Evolutionary conservation across 92 coral and sea anemone genomes (phyloP), one percentile per base, ranked within the genome.

Genomic region (Pocillopora grandis): DNA sequence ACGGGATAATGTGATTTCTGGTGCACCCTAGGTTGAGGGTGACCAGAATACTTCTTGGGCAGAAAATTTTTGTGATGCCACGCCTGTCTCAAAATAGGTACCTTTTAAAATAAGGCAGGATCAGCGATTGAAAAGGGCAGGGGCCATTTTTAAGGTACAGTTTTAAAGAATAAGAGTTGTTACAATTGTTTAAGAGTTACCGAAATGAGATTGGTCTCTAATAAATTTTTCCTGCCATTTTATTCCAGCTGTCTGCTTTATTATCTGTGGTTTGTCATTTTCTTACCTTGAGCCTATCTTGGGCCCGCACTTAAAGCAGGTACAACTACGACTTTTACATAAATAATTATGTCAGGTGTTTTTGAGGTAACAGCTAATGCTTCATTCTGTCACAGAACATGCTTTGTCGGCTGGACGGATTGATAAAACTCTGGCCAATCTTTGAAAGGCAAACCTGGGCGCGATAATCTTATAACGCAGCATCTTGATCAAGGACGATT

Each of bases 281-380:
- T 23, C 21, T 10, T 80, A 80, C 75, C 7, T 66, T 27, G 76
- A 69, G 10, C 76, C 84, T 18, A 80, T 80, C 59, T 10, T 80
- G 13, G 76, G 66, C 0, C 84, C 84, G 42, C 66, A 80, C 35
- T 57, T 80, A 27, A 58, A 80, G 31, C 60, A 69, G 10, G 84
- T 80, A 42, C 49, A 80, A 68, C 76, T 27, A 15, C 9, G 20
- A 55, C 20, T 16, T 16, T 33, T 7, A 14, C n/a, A 5, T 2
- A 3, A 62, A 62, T 27, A n/a, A n/a, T 19, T 27, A 12, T 11
- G 12, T 19, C 18, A 15, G 71, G 14, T 11, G 15, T 21, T 66
- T 1, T 66, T 21, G 10, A 59, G 18, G 62, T 12, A 16, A 59
- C 15, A 59, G 2, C 18, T 5, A 12, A 59, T 12, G 18, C 18